Evolutionary conservation across 1,140 invertebrate genomes (phyloP), one percentile per base, ranked within the genome.

Genomic region (Parapsyche elsis): DNA sequence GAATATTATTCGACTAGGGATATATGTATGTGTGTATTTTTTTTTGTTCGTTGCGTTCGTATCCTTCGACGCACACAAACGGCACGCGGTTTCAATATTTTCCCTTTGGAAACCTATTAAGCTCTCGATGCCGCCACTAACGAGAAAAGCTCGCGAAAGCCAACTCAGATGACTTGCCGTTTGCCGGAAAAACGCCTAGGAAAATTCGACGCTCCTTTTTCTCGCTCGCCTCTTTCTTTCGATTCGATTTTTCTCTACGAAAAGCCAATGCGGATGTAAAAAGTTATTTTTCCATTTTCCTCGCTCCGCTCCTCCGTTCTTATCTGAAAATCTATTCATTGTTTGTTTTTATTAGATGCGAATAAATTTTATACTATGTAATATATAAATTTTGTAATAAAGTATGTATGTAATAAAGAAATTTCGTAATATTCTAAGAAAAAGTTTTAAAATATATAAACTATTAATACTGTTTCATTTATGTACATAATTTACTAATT

Each of bases 151-250:
- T 45, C 9, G 38, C 53, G 49, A 75, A 57, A 57, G 24, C 73
- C 49, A 74, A 74, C 73, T 16, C 26, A 14, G 53, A 74, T 74
- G 71, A 74, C 71, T 75, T 71, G 70, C 70, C 49, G 24, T 71
- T 75, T 59, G n/a, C 71, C 21, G 44, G 45, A 73, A 73, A 73
- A 30, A 16, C 67, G 2, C 26, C 67, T 1, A 24, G 64, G 64
- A 30, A 67, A 67, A 67, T 12, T 67, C 24, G 16, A 1, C 16
- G 2, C 49, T 53, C 49, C 10, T 53, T 53, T 53, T 53, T 53
- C 49, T 14, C 49, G 12, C 49, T 10, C 49, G 12, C 49, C 16
- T 53, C 49, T 12, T 5, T 16, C 16, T 16, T 16, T 53, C 49
- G 49, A 53, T 53, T 53, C 49, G 49, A 14, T 53, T 53, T 53